Conservation (phyloP, 2,113 vertebrate genomes). For the Trematocara zebra region DNA sequence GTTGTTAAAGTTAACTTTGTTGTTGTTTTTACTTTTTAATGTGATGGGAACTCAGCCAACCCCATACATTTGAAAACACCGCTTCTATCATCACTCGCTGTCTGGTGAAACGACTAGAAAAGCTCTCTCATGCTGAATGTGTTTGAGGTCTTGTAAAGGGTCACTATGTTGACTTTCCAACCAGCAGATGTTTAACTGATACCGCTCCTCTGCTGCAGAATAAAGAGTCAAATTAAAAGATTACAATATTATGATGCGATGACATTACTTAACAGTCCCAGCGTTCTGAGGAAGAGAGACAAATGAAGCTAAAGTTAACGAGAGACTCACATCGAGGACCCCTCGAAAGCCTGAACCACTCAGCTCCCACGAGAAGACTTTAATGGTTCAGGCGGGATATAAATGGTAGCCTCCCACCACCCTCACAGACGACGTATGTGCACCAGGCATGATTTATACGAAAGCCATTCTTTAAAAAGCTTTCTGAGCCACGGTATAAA, state of each 20-base stretch:
- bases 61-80: not conserved
- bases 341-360: not conserved
- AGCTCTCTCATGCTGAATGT: not conserved
- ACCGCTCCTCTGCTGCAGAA: not conserved
- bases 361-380: slow-evolving; percentile 32
- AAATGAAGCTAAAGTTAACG: slow-evolving; percentile 39
- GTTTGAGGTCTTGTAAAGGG: not conserved
- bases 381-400: slow-evolving; percentile 41
- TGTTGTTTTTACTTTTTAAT: not conserved
- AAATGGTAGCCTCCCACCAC: slow-evolving; percentile 42
- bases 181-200: slow-evolving; percentile 4
- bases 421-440: slow-evolving; percentile 15
- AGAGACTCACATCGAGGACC: slow-evolving; percentile 15
- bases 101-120: not conserved
- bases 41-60: not conserved
- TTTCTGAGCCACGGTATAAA: slow-evolving; percentile 58
- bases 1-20: not conserved
- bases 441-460: slow-evolving; percentile 61
- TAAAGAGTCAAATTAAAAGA: slow-evolving; percentile 25
- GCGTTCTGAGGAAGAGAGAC: not conserved
- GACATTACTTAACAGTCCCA: slow-evolving; percentile 23
- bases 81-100: not conserved
- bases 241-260: not conserved
- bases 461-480: slow-evolving; percentile 57
- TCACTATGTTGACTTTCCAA: not conserved